Evolutionary conservation across 2,888 invertebrate species (phyloP), one percentile per base, ranked within the genome.

Genomic region (Amphiduros pacificus): DNA sequence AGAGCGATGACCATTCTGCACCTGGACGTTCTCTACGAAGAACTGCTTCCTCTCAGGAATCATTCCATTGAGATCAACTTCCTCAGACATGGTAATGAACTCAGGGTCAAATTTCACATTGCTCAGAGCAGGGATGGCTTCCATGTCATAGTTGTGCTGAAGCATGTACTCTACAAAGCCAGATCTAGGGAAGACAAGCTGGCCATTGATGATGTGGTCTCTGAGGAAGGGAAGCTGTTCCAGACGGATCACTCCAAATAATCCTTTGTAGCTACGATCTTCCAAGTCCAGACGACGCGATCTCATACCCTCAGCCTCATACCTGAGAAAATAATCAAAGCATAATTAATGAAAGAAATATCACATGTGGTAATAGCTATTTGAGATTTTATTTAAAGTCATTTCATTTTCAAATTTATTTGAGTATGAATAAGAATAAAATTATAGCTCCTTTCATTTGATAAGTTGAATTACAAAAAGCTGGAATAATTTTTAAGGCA

Each of bases 131-230:
- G 53, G 32, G 17, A 24, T 17, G 6, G 36, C 28, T 2, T 41
- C 28, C 6, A 48, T 40, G 28, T 48, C 49, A 22, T 55, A 31
- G 24, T 32, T n/a, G 20, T 27, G 29, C 24, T 61, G 44, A 24
- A 55, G 17, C 28, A 40, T 44, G 31, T 49, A 56, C 29, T 63
- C 63, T 5, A 64, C 14, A 31, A 55, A 60, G 27, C 56, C 63
- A 31, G 63, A 48, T 17, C 49, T 60, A 5, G 63, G 63, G 53
- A 63, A 60, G 2, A 63, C 55, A n/a, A 52, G 26, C 4, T 51
- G 26, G 22, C 60, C 63, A 14, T 63, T 31, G 41, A 63, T 56
- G 40, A 60, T 20, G 50, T 55, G 56, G 32, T 63, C 59, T 27
- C 49, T 50, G 28, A 48, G 49, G 49, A 49, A 55, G 1, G 48